Evolutionary conservation across 1,140 invertebrate species (phyloP).

Genomic region (Periplaneta americana): DNA sequence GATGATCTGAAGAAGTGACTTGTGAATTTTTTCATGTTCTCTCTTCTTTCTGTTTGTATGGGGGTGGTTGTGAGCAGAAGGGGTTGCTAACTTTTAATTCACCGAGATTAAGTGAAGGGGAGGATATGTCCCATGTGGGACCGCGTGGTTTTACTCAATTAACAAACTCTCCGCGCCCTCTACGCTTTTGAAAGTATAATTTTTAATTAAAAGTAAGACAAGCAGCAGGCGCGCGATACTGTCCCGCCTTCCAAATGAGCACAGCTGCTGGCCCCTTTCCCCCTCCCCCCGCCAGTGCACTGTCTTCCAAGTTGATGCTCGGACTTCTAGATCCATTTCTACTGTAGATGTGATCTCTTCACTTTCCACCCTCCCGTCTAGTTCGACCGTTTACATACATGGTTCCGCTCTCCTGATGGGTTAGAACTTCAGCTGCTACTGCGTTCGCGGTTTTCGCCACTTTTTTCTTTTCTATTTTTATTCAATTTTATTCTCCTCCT

Average conservation of each 20-base stretch:
- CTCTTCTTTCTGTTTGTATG: background rate
- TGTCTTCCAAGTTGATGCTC: too few species aligned
- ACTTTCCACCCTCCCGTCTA: too few species aligned
- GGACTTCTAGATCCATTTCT: too few species aligned
- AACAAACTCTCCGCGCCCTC: background rate
- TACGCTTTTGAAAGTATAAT: background rate
- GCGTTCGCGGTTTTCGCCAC: too few species aligned
- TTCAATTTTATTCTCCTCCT: too few species aligned
- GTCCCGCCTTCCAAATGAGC: background rate
- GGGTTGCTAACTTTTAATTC: background rate
- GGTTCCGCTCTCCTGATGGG: too few species aligned
- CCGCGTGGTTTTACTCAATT: background rate
- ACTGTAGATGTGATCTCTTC: too few species aligned
- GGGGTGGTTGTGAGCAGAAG: background rate
- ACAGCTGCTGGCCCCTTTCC: too few species aligned
- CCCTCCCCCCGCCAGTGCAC: too few species aligned
- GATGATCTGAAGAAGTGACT: background rate
- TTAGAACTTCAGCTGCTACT: too few species aligned
- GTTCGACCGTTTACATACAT: too few species aligned
- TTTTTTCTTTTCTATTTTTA: too few species aligned
- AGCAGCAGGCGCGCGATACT: background rate
- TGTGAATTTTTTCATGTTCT: background rate
- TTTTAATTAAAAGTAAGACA: background rate
- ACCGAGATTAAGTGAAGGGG: background rate
- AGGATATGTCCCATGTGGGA: background rate